Base-by-base conservation (phyloP, 2,888 invertebrate species). In the Eumacrocentrus americanus region DNA sequence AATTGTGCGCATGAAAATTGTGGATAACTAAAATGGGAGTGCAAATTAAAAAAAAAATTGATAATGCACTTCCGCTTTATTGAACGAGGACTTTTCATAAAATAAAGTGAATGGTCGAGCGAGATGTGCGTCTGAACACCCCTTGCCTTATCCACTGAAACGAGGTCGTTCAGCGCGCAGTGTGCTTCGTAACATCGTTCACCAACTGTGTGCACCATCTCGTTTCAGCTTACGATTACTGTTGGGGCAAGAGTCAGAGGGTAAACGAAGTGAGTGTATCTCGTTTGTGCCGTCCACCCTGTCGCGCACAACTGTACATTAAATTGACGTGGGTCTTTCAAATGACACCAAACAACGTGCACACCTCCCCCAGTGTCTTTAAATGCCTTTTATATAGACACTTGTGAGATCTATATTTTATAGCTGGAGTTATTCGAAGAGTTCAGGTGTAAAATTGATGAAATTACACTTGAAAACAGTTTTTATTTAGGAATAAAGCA, bases 101-200 rank as follows among this genome's bases (percentile, higher is more conserved):
- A 44, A 20, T 20, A 16, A 16, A 44, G 25, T 16, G 18, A 14
- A 42, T 14, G 14, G 42, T 9, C 14, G 18, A 12, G 14, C 7
- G 11, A 14, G 3, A 12, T 3, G 14, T 40, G 40, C 12, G 14
- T 40, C 40, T 7, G 4, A 12, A 40, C 14, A 7, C 35, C n/a
- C 9, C 2, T 35, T 46, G 22, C 18, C 47, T 47, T 47, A 47
- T 47, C 47, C 48, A 48, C 25, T 14, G 23, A 29, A 29, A 48
- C 48, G 48, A 48, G n/a, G 48, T 34, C 48, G 34, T 48, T 48
- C 25, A 48, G 25, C 47, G n/a, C 48, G 11, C 48, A 48, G 48
- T 48, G n/a, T n/a, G 29, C 12, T 48, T 12, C 11, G 20, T 44
- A 44, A 47, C 25, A 47, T 47, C 44, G 22, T 44, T 47, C n/a